Conservation (phyloP, 2,113 vertebrate genomes). For the Mormoops blainvillei region DNA sequence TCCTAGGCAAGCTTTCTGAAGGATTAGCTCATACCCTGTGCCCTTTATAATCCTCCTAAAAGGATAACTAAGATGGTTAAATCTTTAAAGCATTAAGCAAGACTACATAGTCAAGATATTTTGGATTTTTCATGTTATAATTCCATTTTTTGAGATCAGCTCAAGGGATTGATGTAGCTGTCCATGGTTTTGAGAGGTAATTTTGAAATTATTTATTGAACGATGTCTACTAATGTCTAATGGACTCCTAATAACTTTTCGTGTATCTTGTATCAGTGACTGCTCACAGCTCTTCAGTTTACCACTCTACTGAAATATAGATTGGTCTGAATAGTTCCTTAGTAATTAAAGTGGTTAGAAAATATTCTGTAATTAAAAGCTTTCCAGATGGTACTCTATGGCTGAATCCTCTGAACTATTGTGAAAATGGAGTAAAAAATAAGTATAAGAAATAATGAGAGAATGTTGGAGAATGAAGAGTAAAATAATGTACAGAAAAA, state of each 20-base stretch:
- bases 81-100: background rate
- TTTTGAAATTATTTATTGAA: background rate
- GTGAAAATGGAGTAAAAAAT: background rate
- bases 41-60: background rate
- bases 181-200: conserved; percentile 19
- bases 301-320: background rate
- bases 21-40: background rate
- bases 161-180: background rate
- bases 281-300: background rate
- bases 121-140: background rate
- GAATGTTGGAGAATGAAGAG: background rate
- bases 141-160: background rate
- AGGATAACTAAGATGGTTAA: background rate
- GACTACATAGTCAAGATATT: background rate
- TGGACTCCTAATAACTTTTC: background rate
- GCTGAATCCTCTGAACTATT: background rate
- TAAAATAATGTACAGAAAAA: background rate
- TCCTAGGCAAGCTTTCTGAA: background rate
- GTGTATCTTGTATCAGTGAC: background rate
- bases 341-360: background rate
- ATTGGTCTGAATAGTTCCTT: background rate
- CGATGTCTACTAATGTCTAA: background rate
- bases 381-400: background rate
- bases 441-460: background rate
- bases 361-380: background rate